Conservation (phyloP, 2,113 vertebrate species). For the Cnemophilus loriae region DNA sequence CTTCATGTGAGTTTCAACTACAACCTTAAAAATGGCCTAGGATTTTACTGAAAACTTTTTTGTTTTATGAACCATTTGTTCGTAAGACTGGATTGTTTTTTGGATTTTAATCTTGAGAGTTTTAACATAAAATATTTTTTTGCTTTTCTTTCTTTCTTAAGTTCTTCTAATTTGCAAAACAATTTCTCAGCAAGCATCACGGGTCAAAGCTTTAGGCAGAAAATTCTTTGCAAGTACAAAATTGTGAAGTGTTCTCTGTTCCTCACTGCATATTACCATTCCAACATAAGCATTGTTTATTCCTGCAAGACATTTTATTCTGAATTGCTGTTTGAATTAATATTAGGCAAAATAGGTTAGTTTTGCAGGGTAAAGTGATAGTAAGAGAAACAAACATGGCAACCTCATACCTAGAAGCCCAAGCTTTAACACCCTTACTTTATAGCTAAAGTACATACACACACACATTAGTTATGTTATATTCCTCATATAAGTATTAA, state of each 20-base stretch:
- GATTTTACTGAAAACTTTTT: not conserved
- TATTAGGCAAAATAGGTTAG: not conserved
- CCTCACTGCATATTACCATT: not conserved
- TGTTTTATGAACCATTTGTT: not conserved
- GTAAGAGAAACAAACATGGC: not conserved
- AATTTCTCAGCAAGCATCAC: not conserved
- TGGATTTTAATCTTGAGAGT: not conserved
- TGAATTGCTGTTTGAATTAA: not conserved
- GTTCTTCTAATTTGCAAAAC: not conserved
- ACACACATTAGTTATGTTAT: not conserved
- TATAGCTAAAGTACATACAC: not conserved
- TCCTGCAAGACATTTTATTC: not conserved
- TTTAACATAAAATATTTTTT: not conserved
- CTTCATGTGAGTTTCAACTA: not conserved
- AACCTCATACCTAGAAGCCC: not conserved
- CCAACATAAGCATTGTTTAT: not conserved
- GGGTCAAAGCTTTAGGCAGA: not conserved
- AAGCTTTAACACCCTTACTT: not conserved
- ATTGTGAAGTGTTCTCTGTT: not conserved
- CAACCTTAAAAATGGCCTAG: not conserved
- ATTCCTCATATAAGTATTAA: not conserved
- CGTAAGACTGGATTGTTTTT: not conserved
- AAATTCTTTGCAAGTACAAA: not conserved
- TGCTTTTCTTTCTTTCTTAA: not conserved
- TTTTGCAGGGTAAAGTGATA: not conserved